These are phyloP conservation scores for Lasioglossum vierecki DNA, from an alignment of 2,888 invertebrate species.

Conservation along the genomic window DNA sequence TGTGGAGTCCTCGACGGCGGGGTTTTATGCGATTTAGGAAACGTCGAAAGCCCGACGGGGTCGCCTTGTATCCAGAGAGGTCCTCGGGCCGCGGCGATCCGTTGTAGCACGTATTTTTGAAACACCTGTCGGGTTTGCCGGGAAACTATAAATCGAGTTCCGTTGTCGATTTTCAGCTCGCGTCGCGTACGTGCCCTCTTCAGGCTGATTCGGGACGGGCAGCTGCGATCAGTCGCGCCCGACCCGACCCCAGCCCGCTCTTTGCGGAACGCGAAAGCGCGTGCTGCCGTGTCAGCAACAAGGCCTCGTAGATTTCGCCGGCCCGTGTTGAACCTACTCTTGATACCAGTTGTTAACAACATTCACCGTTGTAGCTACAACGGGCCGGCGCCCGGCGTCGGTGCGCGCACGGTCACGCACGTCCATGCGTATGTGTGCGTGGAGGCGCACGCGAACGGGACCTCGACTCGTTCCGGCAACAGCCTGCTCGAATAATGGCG, in stretches of 20 bases:
- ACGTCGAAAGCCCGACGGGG: constrained; percentile 29
- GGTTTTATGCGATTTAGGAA: constrained; percentile 31
- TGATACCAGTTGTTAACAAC: constrained; percentile 73
- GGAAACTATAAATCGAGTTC: constrained; percentile 63
- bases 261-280: constrained; percentile 57
- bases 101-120: constrained; percentile 58
- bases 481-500: constrained; percentile 63
- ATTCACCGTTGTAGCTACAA: constrained; percentile 57
- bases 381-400: constrained; percentile 27
- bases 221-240: not conserved
- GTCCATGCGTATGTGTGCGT: not conserved
- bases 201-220: not conserved
- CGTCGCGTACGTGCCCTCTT: constrained; percentile 23
- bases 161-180: constrained; percentile 58
- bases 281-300: constrained; percentile 61
- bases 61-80: not conserved
- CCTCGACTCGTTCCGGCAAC: constrained; percentile 46
- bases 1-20: not conserved
- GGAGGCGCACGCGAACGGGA: constrained; percentile 13
- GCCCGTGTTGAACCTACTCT: constrained; percentile 70
- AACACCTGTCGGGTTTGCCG: constrained; percentile 50
- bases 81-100: not conserved
- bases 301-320: constrained; percentile 66
- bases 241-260: not conserved
- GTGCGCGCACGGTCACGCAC: constrained; percentile 5